Conservation (phyloP, 1,140 invertebrate genomes). For the Trissolcus basalis region DNA sequence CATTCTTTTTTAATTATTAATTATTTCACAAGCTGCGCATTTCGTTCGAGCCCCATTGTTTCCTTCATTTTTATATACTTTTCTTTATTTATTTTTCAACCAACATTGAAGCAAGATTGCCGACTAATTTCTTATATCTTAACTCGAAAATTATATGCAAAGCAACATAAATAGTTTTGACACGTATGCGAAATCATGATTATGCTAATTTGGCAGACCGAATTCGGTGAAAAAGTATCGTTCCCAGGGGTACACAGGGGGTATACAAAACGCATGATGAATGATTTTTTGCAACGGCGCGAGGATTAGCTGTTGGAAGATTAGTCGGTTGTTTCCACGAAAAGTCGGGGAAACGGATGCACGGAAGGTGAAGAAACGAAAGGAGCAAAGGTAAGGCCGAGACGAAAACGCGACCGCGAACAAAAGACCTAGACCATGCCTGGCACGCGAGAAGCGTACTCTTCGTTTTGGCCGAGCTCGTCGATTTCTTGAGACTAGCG, state of each 20-base stretch:
- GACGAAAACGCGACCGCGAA: constrained; percentile 25
- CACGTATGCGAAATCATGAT: not conserved
- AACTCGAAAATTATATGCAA: not conserved
- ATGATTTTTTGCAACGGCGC: constrained; percentile 25
- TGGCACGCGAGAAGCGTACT: constrained; percentile 42
- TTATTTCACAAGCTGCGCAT: no score
- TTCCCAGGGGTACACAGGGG: constrained; percentile 15
- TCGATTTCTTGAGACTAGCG: constrained; percentile 20
- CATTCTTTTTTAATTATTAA: no score
- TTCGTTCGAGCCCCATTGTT: no score
- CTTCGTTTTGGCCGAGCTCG: constrained; percentile 20
- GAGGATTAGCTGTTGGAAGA: constrained; percentile 30
- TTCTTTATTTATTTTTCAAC: no score
- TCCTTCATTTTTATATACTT: no score
- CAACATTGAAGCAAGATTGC: no score
- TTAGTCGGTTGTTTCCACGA: constrained; percentile 45
- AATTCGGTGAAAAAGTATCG: constrained; percentile 20
- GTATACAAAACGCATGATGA: constrained; percentile 11
- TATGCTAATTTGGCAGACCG: constrained; percentile 7
- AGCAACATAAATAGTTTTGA: constrained; percentile 1
- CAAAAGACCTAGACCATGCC: constrained; percentile 25
- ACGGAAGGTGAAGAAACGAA: constrained; percentile 38
- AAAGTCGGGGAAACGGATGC: constrained; percentile 40
- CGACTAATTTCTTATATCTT: no score
- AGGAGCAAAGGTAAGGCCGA: constrained; percentile 20